Base-by-base conservation (phyloP, 2,888 invertebrate genomes). In the Selenia dentaria region DNA sequence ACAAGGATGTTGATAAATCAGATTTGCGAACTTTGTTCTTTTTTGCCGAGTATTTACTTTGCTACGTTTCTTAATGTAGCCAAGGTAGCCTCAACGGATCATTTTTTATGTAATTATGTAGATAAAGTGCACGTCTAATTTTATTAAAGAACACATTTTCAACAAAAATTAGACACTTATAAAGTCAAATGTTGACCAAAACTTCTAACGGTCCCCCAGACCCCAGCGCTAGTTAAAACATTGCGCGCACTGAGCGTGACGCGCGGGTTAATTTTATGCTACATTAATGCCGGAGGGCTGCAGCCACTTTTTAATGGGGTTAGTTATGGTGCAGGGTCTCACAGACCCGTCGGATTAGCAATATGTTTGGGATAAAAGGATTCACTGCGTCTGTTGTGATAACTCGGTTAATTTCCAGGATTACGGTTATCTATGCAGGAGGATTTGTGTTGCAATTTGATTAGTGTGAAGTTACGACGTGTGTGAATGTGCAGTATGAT, bases 231-330 rank as follows among this genome's bases (percentile, higher is more conserved):
- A 73, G 69, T 78, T 77, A 79, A 77, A 81, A 73, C 78, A 74
- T 69, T 67, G 79, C 64, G 66, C 67, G 79, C 84, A 74, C 61
- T 72, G 58, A 63, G 77, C 85, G 82, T 85, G 80, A 84, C 85
- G 81, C 67, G 59, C 76, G 76, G 83, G 79, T 89, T 89, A 85
- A 89, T 89, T 89, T 89, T 88, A 88, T 89, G 89, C 85, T 88
- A 88, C 89, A 89, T 89, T 89, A 89, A 85, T 83, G 76, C 60
- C 53, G 64, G 64, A 70, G 74, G 82, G 84, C 79, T 74, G 74
- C 61, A 60, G 76, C 78, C 83, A 83, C 78, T 85, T 86, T 88
- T 86, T 88, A 86, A 87, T 86, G 77, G 83, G 83, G 85, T 88
- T 88, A 85, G 88, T 81, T 84, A 87, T 85, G 86, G 83, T 75